These are phyloP conservation scores for Amiota minor DNA, from an alignment of 2,888 invertebrate species.

Conservation along the genomic window DNA sequence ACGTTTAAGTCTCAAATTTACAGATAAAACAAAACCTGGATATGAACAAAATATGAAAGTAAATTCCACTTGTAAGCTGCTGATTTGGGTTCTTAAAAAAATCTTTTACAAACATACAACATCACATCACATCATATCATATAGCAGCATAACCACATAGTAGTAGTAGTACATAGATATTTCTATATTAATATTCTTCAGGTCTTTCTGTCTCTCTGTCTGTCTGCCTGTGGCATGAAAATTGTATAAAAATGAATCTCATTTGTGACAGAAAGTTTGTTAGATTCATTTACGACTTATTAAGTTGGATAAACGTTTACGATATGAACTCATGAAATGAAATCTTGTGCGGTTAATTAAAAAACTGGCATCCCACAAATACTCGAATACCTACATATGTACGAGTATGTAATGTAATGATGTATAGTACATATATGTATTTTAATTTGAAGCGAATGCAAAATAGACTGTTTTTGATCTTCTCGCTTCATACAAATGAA, in stretches of 20 bases:
- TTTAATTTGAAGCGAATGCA: too few relatives aligned
- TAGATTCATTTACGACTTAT: slow-evolving; percentile 67
- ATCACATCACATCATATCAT: too few relatives aligned
- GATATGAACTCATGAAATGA: slow-evolving; percentile 61
- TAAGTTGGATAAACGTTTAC: slow-evolving; percentile 70
- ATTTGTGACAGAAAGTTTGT: slow-evolving; percentile 52
- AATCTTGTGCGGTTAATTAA: slow-evolving; percentile 68
- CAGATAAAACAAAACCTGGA: neutral
- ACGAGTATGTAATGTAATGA: too few relatives aligned
- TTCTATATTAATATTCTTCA: too few relatives aligned
- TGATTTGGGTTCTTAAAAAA: neutral
- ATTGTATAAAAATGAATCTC: slow-evolving; percentile 18
- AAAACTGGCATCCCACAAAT: slow-evolving; percentile 42
- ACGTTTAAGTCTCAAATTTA: neutral
- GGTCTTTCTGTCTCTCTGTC: too few relatives aligned
- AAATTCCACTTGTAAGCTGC: neutral
- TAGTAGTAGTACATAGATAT: neutral
- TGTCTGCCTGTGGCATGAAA: neutral
- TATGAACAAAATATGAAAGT: neutral
- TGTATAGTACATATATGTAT: too few relatives aligned
- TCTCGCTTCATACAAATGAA: slow-evolving; percentile 28
- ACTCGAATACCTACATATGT: slow-evolving; percentile 1
- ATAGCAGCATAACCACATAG: neutral
- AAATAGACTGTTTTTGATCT: neutral
- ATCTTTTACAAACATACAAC: too few relatives aligned